Evolutionary conservation across 2,797 vertebrate species (phyloP).

Genomic region (Phataginus tricuspis): DNA sequence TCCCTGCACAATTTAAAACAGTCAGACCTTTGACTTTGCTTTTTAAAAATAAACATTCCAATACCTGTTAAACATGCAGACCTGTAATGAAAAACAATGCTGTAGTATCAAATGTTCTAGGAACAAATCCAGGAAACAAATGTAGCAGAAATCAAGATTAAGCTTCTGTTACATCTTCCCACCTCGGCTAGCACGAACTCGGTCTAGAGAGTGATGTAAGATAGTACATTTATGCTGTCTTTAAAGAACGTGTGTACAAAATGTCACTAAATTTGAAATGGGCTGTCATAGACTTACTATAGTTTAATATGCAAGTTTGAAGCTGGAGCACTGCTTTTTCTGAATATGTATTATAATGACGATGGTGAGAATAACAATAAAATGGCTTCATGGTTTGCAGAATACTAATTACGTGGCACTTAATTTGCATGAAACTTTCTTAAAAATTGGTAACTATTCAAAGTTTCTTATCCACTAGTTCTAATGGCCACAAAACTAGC

Average conservation of each 20-base stretch:
- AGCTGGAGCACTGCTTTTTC: constrained; percentile 89
- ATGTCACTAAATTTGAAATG: constrained; percentile 69
- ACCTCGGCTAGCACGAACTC: background rate
- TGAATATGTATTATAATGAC: constrained; percentile 82
- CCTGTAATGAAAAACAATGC: background rate
- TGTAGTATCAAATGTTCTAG: background rate
- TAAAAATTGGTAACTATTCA: constrained; percentile 81
- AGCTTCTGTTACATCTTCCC: background rate
- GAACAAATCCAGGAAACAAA: constrained; percentile 28
- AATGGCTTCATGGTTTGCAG: constrained; percentile 88
- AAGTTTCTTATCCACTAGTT: constrained; percentile 81
- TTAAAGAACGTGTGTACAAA: constrained; percentile 86
- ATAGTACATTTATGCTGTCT: constrained; percentile 85
- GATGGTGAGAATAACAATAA: constrained; percentile 81
- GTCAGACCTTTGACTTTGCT: constrained; percentile 12
- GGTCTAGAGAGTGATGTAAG: constrained; percentile 52
- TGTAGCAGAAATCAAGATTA: background rate
- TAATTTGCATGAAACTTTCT: constrained; percentile 88
- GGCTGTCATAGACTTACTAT: constrained; percentile 73
- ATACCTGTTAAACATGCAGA: background rate
- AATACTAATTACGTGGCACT: constrained; percentile 88
- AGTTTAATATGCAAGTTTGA: constrained; percentile 74
- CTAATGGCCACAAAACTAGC: constrained; percentile 81
- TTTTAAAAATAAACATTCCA: background rate
- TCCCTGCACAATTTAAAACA: constrained; percentile 19